phyloP scores from a whole-genome alignment of 2,888 invertebrate species.

The Dynastes grantii region DNA sequence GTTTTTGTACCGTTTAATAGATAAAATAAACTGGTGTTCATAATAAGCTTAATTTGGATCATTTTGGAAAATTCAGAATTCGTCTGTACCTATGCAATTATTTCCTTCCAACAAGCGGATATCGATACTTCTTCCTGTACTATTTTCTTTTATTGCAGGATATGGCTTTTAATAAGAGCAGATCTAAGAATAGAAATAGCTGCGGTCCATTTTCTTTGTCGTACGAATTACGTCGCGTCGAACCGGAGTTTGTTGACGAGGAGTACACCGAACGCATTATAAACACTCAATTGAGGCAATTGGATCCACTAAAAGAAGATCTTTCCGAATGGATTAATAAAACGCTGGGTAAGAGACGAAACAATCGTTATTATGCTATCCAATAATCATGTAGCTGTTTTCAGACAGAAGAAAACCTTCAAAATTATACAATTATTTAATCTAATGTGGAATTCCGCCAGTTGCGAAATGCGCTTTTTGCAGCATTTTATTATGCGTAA shows the following conservation, averaged over 20 bases:
- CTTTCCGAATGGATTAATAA: slow-evolving; percentile 92
- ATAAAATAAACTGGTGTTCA: too few species aligned
- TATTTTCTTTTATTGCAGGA: slow-evolving; percentile 22
- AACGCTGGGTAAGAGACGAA: slow-evolving; percentile 75
- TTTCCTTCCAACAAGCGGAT: too few species aligned
- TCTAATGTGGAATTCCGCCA: background rate
- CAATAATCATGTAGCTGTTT: background rate
- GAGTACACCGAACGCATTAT: slow-evolving; percentile 81
- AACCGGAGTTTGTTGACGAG: slow-evolving; percentile 66
- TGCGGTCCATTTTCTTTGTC: slow-evolving; percentile 78
- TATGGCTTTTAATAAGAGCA: slow-evolving; percentile 63
- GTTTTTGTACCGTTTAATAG: too few species aligned
- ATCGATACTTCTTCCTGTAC: too few species aligned
- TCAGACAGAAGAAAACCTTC: too few species aligned
- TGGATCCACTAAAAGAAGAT: slow-evolving; percentile 89
- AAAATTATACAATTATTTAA: background rate
- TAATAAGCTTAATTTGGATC: too few species aligned
- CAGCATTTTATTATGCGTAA: background rate
- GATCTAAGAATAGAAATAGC: slow-evolving; percentile 70
- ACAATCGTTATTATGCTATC: background rate
- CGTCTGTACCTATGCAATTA: too few species aligned
- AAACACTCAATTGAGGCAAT: slow-evolving; percentile 84
- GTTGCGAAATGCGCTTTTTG: slow-evolving; percentile 6
- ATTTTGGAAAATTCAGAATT: too few species aligned
- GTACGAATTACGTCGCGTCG: slow-evolving; percentile 64